These are phyloP conservation scores for Smittia aterrima DNA, from an alignment of 2,888 invertebrate species.

Conservation along the genomic window DNA sequence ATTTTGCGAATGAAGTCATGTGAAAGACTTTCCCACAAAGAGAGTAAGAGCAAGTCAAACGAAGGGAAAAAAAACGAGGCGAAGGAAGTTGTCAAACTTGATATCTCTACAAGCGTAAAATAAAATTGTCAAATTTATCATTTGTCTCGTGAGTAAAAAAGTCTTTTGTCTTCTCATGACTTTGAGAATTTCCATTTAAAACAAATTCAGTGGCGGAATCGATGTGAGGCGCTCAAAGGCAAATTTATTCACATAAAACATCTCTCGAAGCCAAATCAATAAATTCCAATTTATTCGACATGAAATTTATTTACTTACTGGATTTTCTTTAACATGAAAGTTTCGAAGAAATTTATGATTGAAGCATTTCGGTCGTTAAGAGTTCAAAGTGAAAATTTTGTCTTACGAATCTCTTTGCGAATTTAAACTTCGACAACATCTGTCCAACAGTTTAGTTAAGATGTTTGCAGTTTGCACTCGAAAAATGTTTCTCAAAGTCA, in stretches of 20 bases:
- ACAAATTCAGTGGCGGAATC: neutral
- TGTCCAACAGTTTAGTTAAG: too few species aligned
- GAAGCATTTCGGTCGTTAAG: neutral
- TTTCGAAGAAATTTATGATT: neutral
- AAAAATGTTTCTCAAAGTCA: too few species aligned
- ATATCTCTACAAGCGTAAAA: neutral
- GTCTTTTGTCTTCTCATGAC: neutral
- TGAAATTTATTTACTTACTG: neutral
- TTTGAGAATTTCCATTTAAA: neutral
- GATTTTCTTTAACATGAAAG: too few species aligned
- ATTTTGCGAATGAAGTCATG: neutral
- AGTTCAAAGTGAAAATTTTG: too few species aligned
- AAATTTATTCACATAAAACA: neutral
- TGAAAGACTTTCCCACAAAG: neutral
- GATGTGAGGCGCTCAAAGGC: neutral
- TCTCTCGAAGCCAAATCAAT: neutral
- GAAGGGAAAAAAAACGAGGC: too few species aligned
- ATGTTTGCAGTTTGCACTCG: too few species aligned
- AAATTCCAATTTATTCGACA: neutral
- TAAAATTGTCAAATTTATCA: constrained; percentile 8
- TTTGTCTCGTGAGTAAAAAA: neutral
- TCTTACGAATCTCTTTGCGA: too few species aligned
- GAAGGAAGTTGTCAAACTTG: neutral
- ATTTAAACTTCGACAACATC: too few species aligned
- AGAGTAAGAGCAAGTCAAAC: too few species aligned